A percentile compares a stretch with the other conserved stretches of the same genome.
These are phyloP conservation scores for Paracanthobrama guichenoti DNA, from an alignment of 2,113 vertebrate species.

Conservation along the genomic window DNA sequence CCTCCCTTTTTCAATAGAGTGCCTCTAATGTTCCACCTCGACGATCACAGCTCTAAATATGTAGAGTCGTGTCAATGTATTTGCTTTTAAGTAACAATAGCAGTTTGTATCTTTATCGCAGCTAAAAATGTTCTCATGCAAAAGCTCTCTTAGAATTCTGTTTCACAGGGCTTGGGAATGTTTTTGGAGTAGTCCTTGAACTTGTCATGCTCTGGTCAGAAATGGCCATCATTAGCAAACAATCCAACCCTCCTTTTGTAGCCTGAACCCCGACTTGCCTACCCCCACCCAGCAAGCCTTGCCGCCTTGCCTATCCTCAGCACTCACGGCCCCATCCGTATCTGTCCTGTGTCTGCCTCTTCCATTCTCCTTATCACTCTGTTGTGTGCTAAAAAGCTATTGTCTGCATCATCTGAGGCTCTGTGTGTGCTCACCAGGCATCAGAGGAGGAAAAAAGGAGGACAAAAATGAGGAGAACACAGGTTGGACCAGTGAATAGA, in stretches of 20 bases:
- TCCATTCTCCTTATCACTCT: conserved; percentile 88
- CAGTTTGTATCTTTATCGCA: conserved; percentile 50
- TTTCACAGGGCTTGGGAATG: conserved; percentile 60
- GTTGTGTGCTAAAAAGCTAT: conserved; percentile 90
- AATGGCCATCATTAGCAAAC: conserved; percentile 96
- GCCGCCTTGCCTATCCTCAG: conserved; percentile 75
- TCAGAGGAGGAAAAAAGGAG: conserved; percentile 76
- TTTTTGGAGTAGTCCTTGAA: conserved; percentile 85
- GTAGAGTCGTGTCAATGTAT: conserved; percentile 1
- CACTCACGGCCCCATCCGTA: conserved; percentile 87
- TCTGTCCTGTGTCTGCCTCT: conserved; percentile 77
- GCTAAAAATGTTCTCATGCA: conserved; percentile 58
- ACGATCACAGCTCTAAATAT: conserved; percentile 55
- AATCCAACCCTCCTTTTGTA: conserved; percentile 80
- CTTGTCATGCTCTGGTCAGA: conserved; percentile 83
- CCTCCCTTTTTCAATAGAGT: conserved; percentile 60
- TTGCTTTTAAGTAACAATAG: not conserved
- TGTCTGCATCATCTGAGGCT: conserved; percentile 89
- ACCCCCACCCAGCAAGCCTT: conserved; percentile 74
- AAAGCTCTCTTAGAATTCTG: conserved; percentile 59
- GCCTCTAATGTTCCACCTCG: conserved; percentile 65
- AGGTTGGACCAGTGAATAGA: conserved; percentile 95
- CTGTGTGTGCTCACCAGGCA: conserved; percentile 81
- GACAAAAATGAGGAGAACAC: conserved; percentile 68
- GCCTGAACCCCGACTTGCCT: conserved; percentile 74